Evolutionary conservation across 2,797 vertebrate genomes (phyloP), one percentile per base, ranked within the genome.

Genomic region (Aplochiton taeniatus): DNA sequence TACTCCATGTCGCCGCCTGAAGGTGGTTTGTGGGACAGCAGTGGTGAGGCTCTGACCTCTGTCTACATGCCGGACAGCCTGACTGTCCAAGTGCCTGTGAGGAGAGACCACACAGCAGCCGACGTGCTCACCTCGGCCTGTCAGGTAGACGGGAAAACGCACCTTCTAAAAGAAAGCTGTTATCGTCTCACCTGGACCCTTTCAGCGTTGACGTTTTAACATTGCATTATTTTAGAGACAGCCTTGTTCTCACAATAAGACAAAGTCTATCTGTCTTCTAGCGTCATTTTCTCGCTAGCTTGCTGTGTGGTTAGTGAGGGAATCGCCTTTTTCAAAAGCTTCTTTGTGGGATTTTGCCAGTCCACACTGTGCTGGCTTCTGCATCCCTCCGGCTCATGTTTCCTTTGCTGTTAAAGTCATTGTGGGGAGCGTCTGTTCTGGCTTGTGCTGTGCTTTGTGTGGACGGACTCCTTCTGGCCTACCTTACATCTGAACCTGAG

Each of bases 91-190:
- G 81, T 97, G 73, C 86, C 84, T 0, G 77, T 95, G 74, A 95
- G 91, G 72, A 89, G 89, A 17, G 94, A 96, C 46, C 91, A 95
- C 83, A 92, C 80, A 19, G 93, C 93, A 7, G 88, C 93, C 49
- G 94, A 96, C 70, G 86, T 96, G 75, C 84, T 97, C 78, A 83
- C 88, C 59, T 76, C 91, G 74, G 95, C 93, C 0, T 97, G 95
- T 92, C 95, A 96, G 95, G 96, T 97, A 87, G 68, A 77, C 31
- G 3, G 31, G 6, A 6, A 31, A 31, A 2, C 6, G 31, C 2
- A 31, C 31, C 31, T 31, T 3, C n/a, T n/a, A 6, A 31, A 31
- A 31, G 31, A 18, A 12, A 6, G 20, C 18, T 54, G 9, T 19
- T 8, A 19, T 19, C 5, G 52, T 14, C 47, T 48, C 4, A 47